Evolutionary conservation across 2,888 invertebrate species (phyloP).

Genomic region (Pristionchus arcanus): DNA sequence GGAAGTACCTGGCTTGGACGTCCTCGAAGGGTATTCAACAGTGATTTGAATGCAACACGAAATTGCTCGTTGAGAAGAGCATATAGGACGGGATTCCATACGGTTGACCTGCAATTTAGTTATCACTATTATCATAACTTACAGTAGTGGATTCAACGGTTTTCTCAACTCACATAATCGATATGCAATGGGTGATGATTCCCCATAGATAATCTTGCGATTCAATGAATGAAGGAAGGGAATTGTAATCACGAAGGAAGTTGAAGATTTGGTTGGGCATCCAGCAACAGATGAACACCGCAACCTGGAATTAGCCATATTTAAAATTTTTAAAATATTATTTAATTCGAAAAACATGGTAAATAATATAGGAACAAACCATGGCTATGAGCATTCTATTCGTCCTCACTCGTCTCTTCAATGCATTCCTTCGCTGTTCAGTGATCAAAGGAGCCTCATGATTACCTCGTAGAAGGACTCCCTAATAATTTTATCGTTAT

Average conservation of each 20-base stretch:
- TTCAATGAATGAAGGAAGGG: slow-evolving; percentile 70
- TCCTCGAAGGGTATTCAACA: slow-evolving; percentile 62
- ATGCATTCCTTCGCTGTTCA: slow-evolving; percentile 72
- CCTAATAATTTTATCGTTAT: slow-evolving; percentile 58
- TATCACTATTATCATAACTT: background rate
- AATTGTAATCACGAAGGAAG: slow-evolving; percentile 75
- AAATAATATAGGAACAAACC: slow-evolving; percentile 81
- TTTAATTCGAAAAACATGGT: background rate
- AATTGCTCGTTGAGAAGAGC: slow-evolving; percentile 77
- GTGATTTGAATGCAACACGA: slow-evolving; percentile 72
- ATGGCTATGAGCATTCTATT: slow-evolving; percentile 98
- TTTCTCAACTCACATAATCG: slow-evolving; percentile 70
- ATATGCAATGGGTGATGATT: slow-evolving; percentile 76
- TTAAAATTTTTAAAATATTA: background rate
- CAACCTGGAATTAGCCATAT: slow-evolving; percentile 78
- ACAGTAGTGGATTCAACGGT: background rate
- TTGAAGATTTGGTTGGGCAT: slow-evolving; percentile 80
- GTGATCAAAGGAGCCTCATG: slow-evolving; percentile 61
- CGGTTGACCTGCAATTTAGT: slow-evolving; percentile 63
- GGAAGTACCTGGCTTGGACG: slow-evolving; percentile 5
- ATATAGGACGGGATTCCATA: slow-evolving; percentile 77
- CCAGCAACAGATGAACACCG: slow-evolving; percentile 94
- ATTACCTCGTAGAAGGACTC: slow-evolving; percentile 70
- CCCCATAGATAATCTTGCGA: slow-evolving; percentile 76
- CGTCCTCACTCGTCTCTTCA: slow-evolving; percentile 90